These are phyloP conservation scores for Danaus plexippus DNA, from an alignment of 1,140 invertebrate genomes.

Conservation along the genomic window DNA sequence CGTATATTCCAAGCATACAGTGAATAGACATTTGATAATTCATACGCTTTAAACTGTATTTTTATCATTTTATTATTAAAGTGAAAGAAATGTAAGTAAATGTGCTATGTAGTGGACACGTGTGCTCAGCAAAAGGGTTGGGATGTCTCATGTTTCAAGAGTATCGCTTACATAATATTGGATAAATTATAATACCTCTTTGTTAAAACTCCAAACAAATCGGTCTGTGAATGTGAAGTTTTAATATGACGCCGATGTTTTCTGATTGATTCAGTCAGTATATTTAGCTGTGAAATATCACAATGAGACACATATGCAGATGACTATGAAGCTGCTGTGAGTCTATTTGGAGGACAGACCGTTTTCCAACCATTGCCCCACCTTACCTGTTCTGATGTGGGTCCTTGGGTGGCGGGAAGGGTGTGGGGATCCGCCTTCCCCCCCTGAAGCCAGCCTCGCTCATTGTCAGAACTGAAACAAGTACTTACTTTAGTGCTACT, in stretches of 20 bases:
- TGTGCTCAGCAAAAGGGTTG: slow-evolving; percentile 7
- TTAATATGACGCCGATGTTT: too few relatives aligned
- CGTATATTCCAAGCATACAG: too few relatives aligned
- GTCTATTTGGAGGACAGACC: not conserved
- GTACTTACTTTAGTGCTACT: slow-evolving; percentile 25
- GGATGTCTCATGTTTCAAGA: slow-evolving; percentile 11
- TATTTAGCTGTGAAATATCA: not conserved
- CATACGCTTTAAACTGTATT: too few relatives aligned
- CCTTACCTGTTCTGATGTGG: slow-evolving; percentile 39
- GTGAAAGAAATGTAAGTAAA: too few relatives aligned
- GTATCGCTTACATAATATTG: slow-evolving; percentile 9
- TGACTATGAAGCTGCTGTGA: too few relatives aligned
- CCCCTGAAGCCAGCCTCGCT: slow-evolving; percentile 41
- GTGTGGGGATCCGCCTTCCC: slow-evolving; percentile 55
- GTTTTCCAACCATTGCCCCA: not conserved
- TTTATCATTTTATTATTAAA: too few relatives aligned
- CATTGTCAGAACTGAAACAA: slow-evolving; percentile 53
- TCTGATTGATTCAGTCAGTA: too few relatives aligned
- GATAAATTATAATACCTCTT: slow-evolving; percentile 2
- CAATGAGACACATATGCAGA: not conserved
- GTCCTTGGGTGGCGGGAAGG: slow-evolving; percentile 58
- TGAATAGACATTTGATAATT: too few relatives aligned
- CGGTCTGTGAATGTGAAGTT: too few relatives aligned
- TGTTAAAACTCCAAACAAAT: not conserved
- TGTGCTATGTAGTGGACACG: not conserved